Evolutionary conservation across 2,888 invertebrate genomes (phyloP).

Genomic region (Peribatodes rhomboidaria): DNA sequence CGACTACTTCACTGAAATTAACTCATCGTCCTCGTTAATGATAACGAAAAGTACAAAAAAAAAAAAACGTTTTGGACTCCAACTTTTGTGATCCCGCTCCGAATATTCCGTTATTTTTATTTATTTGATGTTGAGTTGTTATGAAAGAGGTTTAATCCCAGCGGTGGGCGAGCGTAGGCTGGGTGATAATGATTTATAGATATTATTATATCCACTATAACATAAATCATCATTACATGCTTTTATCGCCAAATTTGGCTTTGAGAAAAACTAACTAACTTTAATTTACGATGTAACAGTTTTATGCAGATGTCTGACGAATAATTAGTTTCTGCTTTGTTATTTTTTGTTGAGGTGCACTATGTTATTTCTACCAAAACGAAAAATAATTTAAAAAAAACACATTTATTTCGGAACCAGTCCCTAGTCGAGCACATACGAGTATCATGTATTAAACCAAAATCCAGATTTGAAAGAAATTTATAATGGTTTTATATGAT

Average conservation of each 20-base stretch:
- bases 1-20: background rate
- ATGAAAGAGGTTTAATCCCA: conserved; percentile 2
- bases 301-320: too few relatives aligned
- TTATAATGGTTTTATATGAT: too few relatives aligned
- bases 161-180: conserved; percentile 3
- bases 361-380: too few relatives aligned
- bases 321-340: too few relatives aligned
- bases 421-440: too few relatives aligned
- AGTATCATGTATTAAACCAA: too few relatives aligned
- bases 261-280: too few relatives aligned
- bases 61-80: background rate
- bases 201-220: background rate
- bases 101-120: background rate
- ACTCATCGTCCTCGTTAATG: background rate
- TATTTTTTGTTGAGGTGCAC: too few relatives aligned
- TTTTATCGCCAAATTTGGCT: background rate
- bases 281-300: too few relatives aligned
- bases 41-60: background rate
- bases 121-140: background rate
- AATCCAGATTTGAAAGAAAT: too few relatives aligned
- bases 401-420: too few relatives aligned
- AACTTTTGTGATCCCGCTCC: background rate
- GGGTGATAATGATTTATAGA: background rate
- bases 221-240: conserved; percentile 4
- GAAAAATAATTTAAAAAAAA: too few relatives aligned